Evolutionary conservation across 2,888 invertebrate species (phyloP).

Genomic region (Hydropsyche betteni): DNA sequence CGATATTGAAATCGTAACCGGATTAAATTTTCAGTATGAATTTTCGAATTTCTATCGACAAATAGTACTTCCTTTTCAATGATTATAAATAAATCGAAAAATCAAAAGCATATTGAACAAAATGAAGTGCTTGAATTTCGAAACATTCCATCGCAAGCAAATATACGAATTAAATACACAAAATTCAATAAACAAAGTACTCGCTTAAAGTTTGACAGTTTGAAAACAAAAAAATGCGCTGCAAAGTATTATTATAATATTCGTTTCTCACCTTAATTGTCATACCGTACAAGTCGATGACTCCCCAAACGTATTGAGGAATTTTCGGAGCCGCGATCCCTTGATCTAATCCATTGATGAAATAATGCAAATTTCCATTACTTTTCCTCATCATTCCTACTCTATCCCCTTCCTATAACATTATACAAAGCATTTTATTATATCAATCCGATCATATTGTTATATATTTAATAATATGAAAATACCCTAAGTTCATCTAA

Average conservation of each 20-base stretch:
- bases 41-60: too few species aligned
- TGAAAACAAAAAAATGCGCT: not conserved
- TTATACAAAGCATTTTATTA: not conserved
- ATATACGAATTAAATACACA: not conserved
- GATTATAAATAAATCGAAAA: too few species aligned
- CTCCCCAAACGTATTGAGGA: conserved; percentile 87
- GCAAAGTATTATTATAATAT: too few species aligned
- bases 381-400: conserved; percentile 90
- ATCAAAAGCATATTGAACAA: too few species aligned
- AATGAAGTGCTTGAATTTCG: too few species aligned
- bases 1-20: too few species aligned
- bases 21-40: too few species aligned
- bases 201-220: not conserved
- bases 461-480: conserved; percentile 45
- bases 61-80: too few species aligned
- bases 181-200: not conserved
- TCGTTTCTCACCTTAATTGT: conserved; percentile 74
- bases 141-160: too few species aligned
- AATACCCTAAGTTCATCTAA: conserved; percentile 86
- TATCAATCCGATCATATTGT: not conserved
- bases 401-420: conserved; percentile 81
- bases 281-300: conserved; percentile 95
- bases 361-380: conserved; percentile 88
- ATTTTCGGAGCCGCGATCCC: conserved; percentile 88
- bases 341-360: conserved; percentile 92